Conservation (phyloP, 2,888 invertebrate genomes). For the Erpobdella octoculata region DNA sequence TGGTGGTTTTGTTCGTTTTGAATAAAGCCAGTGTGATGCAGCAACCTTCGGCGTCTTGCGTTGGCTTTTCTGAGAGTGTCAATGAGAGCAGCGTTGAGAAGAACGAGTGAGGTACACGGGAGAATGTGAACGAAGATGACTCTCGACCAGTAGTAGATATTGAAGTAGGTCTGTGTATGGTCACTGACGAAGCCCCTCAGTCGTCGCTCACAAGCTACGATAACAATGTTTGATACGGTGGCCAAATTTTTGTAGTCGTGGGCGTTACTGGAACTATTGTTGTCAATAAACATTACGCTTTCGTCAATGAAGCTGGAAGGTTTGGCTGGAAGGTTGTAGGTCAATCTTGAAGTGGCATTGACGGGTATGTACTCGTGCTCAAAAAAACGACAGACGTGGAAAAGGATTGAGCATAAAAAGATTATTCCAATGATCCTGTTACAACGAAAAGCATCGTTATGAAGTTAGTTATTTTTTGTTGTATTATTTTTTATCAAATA, state of each 20-base stretch:
- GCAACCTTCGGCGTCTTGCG: not conserved
- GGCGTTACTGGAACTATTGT: not conserved
- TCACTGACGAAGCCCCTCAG: not conserved
- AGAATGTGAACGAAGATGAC: constrained; percentile 20
- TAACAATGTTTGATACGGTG: not conserved
- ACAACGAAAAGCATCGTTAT: too few relatives aligned
- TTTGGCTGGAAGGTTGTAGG: not conserved
- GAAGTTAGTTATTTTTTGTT: too few relatives aligned
- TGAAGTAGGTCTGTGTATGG: constrained; percentile 13
- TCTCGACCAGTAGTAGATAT: constrained; percentile 19
- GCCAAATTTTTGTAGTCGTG: not conserved
- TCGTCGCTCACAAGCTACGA: not conserved
- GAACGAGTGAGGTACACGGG: constrained; percentile 16
- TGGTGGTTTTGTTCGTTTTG: too few relatives aligned
- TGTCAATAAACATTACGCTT: not conserved
- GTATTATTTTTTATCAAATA: too few relatives aligned
- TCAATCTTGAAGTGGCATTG: not conserved
- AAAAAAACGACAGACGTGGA: constrained; percentile 17
- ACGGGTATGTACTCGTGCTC: constrained; percentile 17
- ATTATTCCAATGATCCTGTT: constrained; percentile 9
- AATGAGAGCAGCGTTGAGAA: constrained; percentile 21
- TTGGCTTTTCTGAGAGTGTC: constrained; percentile 11
- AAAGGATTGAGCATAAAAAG: constrained; percentile 8
- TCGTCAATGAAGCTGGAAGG: not conserved
- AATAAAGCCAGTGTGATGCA: not conserved